phyloP scores from a whole-genome alignment of 2,888 invertebrate genomes.

The Agrilus cyanescens region DNA sequence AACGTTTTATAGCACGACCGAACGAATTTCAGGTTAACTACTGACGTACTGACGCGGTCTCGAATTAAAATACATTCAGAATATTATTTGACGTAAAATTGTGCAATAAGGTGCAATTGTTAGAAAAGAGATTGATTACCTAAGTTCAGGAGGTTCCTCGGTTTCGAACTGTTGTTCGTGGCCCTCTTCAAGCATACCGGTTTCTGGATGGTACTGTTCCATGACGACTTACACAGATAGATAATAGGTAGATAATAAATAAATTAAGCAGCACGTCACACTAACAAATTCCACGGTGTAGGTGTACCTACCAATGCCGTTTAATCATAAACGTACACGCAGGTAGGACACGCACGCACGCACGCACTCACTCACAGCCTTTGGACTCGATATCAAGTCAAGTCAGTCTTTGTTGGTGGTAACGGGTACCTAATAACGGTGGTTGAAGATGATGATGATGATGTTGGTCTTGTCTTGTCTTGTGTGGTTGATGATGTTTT shows the following conservation, averaged over 20 bases:
- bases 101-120: too few relatives aligned
- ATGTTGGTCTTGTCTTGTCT: too few relatives aligned
- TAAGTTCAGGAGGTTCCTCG: constrained; percentile 46
- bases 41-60: too few relatives aligned
- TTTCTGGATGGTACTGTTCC: constrained; percentile 40
- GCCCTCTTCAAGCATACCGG: constrained; percentile 53
- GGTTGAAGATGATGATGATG: too few relatives aligned
- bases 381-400: constrained; percentile 21
- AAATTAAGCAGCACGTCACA: constrained; percentile 7
- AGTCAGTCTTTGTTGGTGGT: constrained; percentile 26
- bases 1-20: too few relatives aligned
- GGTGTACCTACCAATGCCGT: too few relatives aligned
- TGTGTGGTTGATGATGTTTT: too few relatives aligned
- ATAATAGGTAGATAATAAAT: constrained; percentile 3
- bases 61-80: too few relatives aligned
- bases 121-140: constrained; percentile 32
- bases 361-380: constrained; percentile 21
- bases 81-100: too few relatives aligned
- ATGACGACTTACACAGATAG: constrained; percentile 13
- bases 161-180: constrained; percentile 64
- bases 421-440: too few relatives aligned
- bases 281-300: constrained; percentile 2
- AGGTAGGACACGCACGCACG: not conserved
- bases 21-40: too few relatives aligned
- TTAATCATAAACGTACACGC: constrained; percentile 5